Evolutionary conservation across 2,888 invertebrate species (phyloP), one percentile per base, ranked within the genome.

Genomic region (Tipula confusa): DNA sequence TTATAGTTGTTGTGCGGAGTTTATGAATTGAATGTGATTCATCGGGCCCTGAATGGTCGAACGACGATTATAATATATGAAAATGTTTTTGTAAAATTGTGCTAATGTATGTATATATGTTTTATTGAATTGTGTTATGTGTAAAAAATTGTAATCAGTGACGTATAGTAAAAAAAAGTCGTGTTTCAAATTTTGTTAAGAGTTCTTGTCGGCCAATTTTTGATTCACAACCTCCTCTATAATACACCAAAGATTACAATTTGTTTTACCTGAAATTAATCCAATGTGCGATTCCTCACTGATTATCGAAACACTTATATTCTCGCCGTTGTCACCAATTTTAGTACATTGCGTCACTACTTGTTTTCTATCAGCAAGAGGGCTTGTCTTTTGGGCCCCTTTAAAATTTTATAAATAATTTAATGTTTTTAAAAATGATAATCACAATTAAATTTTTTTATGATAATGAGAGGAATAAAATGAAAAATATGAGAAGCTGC

Each of bases 21-120:
- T 92, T 93, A 91, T 93, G 92, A 89, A 93, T 91, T 86, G 92
- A 91, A 89, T 92, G 93, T 86, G 92, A 91, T 91, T 93, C 93
- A 86, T 93, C 93, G 86, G 93, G 92, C 92, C 93, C 93, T 93
- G 84, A 29, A 38, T 83, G 91, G 85, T 90, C 90, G 88, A 91
- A n/a, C n/a, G n/a, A n/a, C n/a, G n/a, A n/a, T n/a, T n/a, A n/a
- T n/a, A n/a, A 90, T 90, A 90, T 90, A 90, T 80, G 80, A 29
- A 29, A 29, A 80, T 80, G 79, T 11, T 29, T 80, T 29, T 29
- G 80, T 29, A 15, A 29, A 80, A 31, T 29, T 80, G 80, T 79
- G 29, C 15, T 64, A 31, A 6, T 29, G 80, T 31, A 80, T 79
- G 36, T n/a, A 36, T 36, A 6, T 36, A 36, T 36, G 43, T 9